Base-by-base conservation (phyloP, 2,797 vertebrate species). In the Graptemys geographica region DNA sequence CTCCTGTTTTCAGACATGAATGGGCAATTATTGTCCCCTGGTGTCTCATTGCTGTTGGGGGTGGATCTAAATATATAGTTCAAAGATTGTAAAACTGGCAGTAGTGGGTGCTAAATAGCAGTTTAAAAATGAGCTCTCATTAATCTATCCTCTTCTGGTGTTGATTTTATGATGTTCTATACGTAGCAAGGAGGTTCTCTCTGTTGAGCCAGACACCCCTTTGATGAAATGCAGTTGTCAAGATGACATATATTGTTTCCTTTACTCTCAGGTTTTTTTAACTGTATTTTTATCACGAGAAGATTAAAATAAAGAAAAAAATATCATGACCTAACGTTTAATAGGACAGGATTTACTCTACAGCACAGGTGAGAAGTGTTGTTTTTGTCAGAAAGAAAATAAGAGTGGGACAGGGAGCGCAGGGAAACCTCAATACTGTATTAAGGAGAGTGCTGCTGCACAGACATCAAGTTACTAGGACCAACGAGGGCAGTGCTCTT, bases 81-180 rank as follows among this genome's bases (percentile, higher is more conserved):
- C 16, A 74, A 92, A 56, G 53, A 62, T 4, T 16, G 87, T 0
- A 0, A 57, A 59, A 28, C 19, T 0, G 0, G 19, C 31, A 84
- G 53, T 11, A 11, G 5, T 51, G 51, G 25, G 27, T 5, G 79
- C 47, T 83, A 57, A 90, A 2, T 3, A 78, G 31, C 27, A n/a
- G 33, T 83, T 88, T 69, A 59, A 74, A 85, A n/a, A 53, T 16
- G 44, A 87, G 44, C 5, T 51, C 56, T 49, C 51, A 78, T 78
- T 78, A 78, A 31, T 49, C 53, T 41, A 55, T 5, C 28, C 11
- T 76, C 56, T 2, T 25, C 28, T 53, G 23, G 90, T 79, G 44
- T 52, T 23, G 90, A 23, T 49, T 89, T 83, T 55, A 2, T 11
- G 11, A 16, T 69, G 33, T 79, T 95, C 92, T 37, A 93, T 94